phyloP scores from a whole-genome alignment of 2,888 invertebrate genomes.

The Scaeva pyrastri region DNA sequence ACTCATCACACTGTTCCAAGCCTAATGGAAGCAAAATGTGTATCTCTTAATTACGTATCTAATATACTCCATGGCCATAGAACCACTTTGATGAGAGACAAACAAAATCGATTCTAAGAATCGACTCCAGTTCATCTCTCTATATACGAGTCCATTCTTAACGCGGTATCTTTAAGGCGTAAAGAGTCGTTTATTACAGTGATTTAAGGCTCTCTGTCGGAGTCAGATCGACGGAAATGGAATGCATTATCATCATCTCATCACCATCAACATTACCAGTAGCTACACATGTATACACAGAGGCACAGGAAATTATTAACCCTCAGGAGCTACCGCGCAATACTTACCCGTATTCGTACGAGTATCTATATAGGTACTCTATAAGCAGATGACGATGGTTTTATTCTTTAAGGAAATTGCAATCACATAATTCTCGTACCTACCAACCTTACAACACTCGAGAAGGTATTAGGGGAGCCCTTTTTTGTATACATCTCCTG shows the following conservation, averaged over 20 bases:
- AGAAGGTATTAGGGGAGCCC: background rate
- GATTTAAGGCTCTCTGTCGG: slow-evolving; percentile 32
- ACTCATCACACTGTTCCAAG: background rate
- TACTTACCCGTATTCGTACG: background rate
- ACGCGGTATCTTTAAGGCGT: slow-evolving; percentile 30
- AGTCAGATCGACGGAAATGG: slow-evolving; percentile 59
- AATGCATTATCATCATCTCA: slow-evolving; percentile 56
- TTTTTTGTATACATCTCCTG: slow-evolving; percentile 28
- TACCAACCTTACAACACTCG: background rate
- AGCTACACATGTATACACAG: background rate
- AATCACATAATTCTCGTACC: slow-evolving; percentile 38
- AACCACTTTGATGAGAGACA: slow-evolving; percentile 4
- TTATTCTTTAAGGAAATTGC: slow-evolving; percentile 41
- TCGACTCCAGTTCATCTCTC: slow-evolving; percentile 35
- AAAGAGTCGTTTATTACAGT: slow-evolving; percentile 50
- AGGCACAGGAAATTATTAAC: slow-evolving; percentile 72
- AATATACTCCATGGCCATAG: background rate
- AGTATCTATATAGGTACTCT: slow-evolving; percentile 27
- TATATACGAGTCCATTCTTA: no score
- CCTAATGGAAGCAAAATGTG: slow-evolving; percentile 30
- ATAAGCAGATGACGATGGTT: slow-evolving; percentile 53
- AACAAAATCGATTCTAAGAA: slow-evolving; percentile 52
- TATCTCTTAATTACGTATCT: slow-evolving; percentile 47
- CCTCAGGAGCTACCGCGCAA: slow-evolving; percentile 50
- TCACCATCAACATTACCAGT: slow-evolving; percentile 10